Percentiles rank a stretch among this genome's conserved stretches.
phyloP scores from a whole-genome alignment of 2,797 vertebrate genomes.

The Leptodactylus fallax region DNA sequence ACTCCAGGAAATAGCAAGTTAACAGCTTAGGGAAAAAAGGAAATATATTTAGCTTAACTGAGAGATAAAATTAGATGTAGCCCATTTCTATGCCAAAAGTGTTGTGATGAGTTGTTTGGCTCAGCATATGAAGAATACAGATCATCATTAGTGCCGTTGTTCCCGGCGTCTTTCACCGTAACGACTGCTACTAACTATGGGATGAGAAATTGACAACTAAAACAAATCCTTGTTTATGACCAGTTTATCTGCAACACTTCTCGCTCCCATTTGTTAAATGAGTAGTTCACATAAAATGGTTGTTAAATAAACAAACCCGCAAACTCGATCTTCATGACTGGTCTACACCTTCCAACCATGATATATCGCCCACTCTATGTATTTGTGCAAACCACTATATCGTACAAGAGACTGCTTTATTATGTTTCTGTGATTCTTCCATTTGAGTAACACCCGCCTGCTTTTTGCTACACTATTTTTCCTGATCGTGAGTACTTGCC shows the following conservation, averaged over 20 bases:
- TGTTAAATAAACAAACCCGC: neutral
- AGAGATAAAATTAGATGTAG: constrained; percentile 52
- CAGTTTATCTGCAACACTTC: neutral
- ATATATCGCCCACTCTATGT: neutral
- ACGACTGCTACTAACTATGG: constrained; percentile 22
- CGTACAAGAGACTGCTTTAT: neutral
- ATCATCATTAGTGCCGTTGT: constrained; percentile 7
- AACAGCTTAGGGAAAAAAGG: constrained; percentile 41
- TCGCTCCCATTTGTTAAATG: neutral
- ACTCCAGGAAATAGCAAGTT: constrained; percentile 22
- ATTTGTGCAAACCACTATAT: neutral
- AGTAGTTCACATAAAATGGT: neutral
- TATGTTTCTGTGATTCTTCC: neutral
- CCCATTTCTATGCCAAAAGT: constrained; percentile 38
- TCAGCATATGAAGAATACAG: constrained; percentile 11
- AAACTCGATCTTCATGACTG: neutral
- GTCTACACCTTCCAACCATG: neutral
- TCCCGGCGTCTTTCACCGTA: neutral
- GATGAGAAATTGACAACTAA: neutral
- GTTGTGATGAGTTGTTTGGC: constrained; percentile 47
- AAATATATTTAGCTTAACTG: constrained; percentile 54
- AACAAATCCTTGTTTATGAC: constrained; percentile 5
- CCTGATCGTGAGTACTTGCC: too few relatives aligned
- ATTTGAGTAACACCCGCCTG: too few relatives aligned
- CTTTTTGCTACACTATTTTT: too few relatives aligned